Evolutionary conservation across 2,113 vertebrate species (phyloP).

Genomic region (Ictalurus punctatus): DNA sequence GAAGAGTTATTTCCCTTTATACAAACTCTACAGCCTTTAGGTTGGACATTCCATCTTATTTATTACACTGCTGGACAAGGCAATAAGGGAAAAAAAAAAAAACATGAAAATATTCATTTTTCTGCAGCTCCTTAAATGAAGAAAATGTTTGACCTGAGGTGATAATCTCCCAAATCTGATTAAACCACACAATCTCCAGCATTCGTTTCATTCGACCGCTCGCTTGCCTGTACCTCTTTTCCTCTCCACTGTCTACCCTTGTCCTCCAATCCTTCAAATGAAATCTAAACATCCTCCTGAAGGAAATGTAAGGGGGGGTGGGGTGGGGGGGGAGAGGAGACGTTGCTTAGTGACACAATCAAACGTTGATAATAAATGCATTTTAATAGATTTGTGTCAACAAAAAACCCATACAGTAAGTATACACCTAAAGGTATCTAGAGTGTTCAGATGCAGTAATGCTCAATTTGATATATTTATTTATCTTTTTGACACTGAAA

Average conservation of each 20-base stretch:
- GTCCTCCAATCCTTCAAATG: not conserved
- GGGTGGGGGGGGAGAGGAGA: not conserved
- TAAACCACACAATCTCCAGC: not conserved
- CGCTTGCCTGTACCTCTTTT: not conserved
- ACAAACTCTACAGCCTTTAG: constrained; percentile 2
- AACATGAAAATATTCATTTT: not conserved
- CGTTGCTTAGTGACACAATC: not conserved
- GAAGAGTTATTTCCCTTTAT: not conserved
- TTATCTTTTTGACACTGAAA: constrained; percentile 50
- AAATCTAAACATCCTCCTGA: not conserved
- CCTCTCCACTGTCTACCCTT: not conserved
- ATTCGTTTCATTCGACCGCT: not conserved
- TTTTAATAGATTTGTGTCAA: constrained; percentile 49
- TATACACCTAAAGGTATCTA: constrained; percentile 62
- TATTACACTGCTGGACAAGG: constrained; percentile 24
- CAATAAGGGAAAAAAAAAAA: not conserved
- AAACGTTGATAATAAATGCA: constrained; percentile 44
- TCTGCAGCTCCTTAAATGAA: not conserved
- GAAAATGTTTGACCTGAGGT: not conserved
- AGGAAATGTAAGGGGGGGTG: not conserved
- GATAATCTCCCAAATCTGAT: not conserved
- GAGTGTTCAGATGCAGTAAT: constrained; percentile 60
- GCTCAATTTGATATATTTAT: constrained; percentile 39
- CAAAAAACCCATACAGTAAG: constrained; percentile 65
- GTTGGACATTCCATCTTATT: constrained; percentile 29